Conservation (phyloP, 1,140 invertebrate genomes). For the Macrobrachium rosenbergii region DNA sequence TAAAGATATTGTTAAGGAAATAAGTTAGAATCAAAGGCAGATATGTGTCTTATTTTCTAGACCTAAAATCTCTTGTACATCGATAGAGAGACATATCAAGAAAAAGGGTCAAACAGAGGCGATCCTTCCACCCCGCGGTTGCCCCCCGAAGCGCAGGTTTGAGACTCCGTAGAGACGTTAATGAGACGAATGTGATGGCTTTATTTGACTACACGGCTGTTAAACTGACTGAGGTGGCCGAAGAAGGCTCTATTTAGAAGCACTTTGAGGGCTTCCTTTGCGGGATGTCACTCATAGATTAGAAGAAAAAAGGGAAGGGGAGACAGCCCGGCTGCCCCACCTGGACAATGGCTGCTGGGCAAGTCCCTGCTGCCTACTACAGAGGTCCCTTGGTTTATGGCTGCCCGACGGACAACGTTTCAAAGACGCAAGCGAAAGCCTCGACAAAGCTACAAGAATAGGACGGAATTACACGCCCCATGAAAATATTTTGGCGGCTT, state of each 20-base stretch:
- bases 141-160: conserved; percentile 44
- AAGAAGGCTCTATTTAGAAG: conserved; percentile 59
- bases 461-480: conserved; percentile 56
- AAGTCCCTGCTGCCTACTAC: not conserved
- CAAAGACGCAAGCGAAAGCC: conserved; percentile 57
- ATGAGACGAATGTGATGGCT: conserved; percentile 63
- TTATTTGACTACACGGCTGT: conserved; percentile 63
- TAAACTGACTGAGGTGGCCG: conserved; percentile 58
- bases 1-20: not conserved
- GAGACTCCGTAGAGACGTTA: conserved; percentile 49
- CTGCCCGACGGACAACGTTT: conserved; percentile 30
- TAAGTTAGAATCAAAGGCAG: not conserved
- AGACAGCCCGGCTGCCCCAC: conserved; percentile 9
- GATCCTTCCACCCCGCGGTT: conserved; percentile 55
- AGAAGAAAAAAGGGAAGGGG: conserved; percentile 57
- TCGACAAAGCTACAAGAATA: conserved; percentile 53
- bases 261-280: conserved; percentile 63
- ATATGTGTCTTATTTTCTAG: not conserved
- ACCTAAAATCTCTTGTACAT: not conserved
- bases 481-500: conserved; percentile 60
- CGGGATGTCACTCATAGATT: conserved; percentile 56
- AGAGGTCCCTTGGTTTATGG: conserved; percentile 14
- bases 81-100: not conserved
- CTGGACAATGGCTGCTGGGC: conserved; percentile 34
- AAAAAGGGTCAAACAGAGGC: conserved; percentile 14